Evolutionary conservation across 2,797 vertebrate genomes (phyloP).

Genomic region (Rhinophrynus dorsalis): DNA sequence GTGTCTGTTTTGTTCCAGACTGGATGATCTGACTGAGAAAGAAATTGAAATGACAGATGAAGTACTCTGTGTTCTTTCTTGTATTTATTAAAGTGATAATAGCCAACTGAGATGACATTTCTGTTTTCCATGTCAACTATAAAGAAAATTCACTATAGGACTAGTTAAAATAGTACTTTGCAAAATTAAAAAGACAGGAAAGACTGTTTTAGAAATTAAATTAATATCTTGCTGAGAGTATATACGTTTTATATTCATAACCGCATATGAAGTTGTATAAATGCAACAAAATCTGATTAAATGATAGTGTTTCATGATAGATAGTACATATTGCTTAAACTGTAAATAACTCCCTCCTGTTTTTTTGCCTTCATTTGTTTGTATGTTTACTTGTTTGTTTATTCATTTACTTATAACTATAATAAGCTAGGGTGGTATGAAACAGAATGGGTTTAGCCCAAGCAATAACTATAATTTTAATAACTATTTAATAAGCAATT

Average conservation of each 20-base stretch:
- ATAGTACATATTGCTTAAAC: too few relatives aligned
- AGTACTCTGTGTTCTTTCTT: constrained; percentile 1
- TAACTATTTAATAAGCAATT: too few relatives aligned
- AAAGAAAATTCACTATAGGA: background rate
- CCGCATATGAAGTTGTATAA: too few relatives aligned
- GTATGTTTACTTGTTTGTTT: too few relatives aligned
- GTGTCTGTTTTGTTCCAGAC: background rate
- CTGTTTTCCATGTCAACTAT: background rate
- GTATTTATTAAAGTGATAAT: constrained; percentile 23
- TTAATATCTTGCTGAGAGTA: background rate
- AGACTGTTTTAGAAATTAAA: background rate
- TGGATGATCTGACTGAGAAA: constrained; percentile 15
- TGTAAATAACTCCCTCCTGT: too few relatives aligned
- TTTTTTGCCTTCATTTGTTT: too few relatives aligned
- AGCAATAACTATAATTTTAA: too few relatives aligned
- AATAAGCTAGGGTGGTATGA: too few relatives aligned
- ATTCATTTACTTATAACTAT: too few relatives aligned
- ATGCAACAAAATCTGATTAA: background rate
- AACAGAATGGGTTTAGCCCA: too few relatives aligned
- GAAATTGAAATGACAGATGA: constrained; percentile 23
- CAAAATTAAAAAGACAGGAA: background rate
- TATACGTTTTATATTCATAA: background rate
- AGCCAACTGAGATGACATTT: constrained; percentile 27
- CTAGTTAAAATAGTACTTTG: background rate
- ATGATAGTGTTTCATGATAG: too few relatives aligned